phyloP scores from a whole-genome alignment of 2,888 invertebrate species.

The Saturnia pavonia region DNA sequence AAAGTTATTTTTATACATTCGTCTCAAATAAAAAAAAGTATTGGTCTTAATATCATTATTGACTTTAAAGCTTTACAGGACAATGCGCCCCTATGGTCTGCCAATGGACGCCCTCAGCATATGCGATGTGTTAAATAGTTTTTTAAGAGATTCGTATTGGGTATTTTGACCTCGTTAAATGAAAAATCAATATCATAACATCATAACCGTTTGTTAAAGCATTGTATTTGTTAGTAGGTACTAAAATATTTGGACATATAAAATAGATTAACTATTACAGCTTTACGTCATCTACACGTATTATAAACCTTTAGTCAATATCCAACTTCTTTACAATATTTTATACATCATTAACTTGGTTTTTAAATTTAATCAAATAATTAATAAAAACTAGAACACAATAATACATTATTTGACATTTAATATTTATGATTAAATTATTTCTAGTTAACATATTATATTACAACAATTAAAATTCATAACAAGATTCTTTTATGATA shows the following conservation, averaged over 20 bases:
- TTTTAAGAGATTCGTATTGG: conserved; percentile 74
- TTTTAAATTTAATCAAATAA: too few species aligned
- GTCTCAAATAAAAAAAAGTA: conserved; percentile 27
- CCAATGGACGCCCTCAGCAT: conserved; percentile 66
- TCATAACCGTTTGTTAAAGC: neutral
- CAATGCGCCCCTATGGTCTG: conserved; percentile 72
- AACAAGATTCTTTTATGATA: neutral
- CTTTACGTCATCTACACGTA: neutral
- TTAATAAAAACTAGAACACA: too few species aligned
- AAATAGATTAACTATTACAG: neutral
- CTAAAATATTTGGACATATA: neutral
- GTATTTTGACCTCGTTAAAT: conserved; percentile 26
- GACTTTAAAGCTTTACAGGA: conserved; percentile 65
- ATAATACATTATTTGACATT: too few species aligned
- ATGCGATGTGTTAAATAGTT: conserved; percentile 77
- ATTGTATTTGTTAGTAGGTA: neutral
- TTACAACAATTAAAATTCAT: too few species aligned
- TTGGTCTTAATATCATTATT: conserved; percentile 24
- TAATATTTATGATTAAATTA: too few species aligned
- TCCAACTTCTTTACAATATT: neutral
- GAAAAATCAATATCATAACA: conserved; percentile 32
- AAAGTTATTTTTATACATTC: conserved; percentile 35
- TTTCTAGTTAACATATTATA: too few species aligned
- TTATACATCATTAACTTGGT: too few species aligned
- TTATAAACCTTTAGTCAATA: neutral